These are phyloP conservation scores for Pseudomyrmex concolor DNA, from an alignment of 1,140 invertebrate species.

Conservation along the genomic window DNA sequence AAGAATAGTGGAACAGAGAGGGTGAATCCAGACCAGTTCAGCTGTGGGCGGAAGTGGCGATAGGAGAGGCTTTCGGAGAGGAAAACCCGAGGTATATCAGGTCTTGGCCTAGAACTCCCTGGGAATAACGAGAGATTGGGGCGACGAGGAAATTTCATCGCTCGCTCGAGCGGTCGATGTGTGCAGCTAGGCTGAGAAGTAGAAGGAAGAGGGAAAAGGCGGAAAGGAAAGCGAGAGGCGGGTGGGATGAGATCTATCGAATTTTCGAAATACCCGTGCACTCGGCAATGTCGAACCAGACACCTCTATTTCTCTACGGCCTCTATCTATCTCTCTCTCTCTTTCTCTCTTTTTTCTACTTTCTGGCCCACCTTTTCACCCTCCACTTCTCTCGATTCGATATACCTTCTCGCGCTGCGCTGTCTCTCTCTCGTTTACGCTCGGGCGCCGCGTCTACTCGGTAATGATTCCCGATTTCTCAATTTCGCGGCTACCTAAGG, in stretches of 20 bases:
- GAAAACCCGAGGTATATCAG: slow-evolving; percentile 69
- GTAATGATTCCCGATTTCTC: slow-evolving; percentile 52
- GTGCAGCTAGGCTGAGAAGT: slow-evolving; percentile 46
- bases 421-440: slow-evolving; percentile 51
- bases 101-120: slow-evolving; percentile 65
- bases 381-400: slow-evolving; percentile 2
- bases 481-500: slow-evolving; percentile 25
- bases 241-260: slow-evolving; percentile 73
- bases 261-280: slow-evolving; percentile 77
- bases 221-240: neutral
- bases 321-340: slow-evolving; percentile 40
- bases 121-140: slow-evolving; percentile 72
- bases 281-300: slow-evolving; percentile 72
- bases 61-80: slow-evolving; percentile 51
- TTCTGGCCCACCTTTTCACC: neutral
- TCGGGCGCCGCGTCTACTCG: slow-evolving; percentile 8
- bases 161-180: slow-evolving; percentile 69
- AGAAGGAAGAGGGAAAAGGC: neutral
- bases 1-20: slow-evolving; percentile 19
- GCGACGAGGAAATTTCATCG: slow-evolving; percentile 75
- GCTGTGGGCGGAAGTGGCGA: slow-evolving; percentile 21
- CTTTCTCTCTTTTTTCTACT: slow-evolving; percentile 53
- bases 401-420: slow-evolving; percentile 34
- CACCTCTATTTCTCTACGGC: slow-evolving; percentile 66
- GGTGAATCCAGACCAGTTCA: slow-evolving; percentile 35